phyloP scores from a whole-genome alignment of 2,797 vertebrate species.

The Syngnathus acus region DNA sequence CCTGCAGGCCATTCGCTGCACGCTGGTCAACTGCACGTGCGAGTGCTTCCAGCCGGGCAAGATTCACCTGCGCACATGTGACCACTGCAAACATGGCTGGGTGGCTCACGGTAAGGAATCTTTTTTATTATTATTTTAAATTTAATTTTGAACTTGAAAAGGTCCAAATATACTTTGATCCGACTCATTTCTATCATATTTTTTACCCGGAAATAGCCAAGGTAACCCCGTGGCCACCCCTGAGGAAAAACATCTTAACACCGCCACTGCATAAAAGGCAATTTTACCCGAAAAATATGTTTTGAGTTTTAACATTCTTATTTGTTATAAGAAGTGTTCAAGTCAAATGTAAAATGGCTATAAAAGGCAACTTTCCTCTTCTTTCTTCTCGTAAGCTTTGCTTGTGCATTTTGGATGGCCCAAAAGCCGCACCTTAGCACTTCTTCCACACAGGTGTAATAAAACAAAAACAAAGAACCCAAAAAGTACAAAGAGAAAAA shows the following conservation, averaged over 20 bases:
- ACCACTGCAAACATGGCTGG: constrained; percentile 99
- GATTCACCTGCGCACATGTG: constrained; percentile 97
- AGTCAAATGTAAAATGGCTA: too few species aligned
- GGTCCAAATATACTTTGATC: too few species aligned
- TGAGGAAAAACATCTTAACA: too few species aligned
- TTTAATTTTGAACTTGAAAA: too few species aligned
- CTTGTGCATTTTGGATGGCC: neutral
- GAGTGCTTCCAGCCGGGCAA: constrained; percentile 99
- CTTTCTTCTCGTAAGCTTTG: neutral
- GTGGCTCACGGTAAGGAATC: constrained; percentile 87
- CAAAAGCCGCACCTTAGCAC: constrained; percentile 44
- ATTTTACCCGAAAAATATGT: too few species aligned
- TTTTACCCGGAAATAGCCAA: too few species aligned
- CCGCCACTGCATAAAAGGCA: too few species aligned
- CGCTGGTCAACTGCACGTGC: constrained; percentile 98
- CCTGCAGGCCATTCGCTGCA: constrained; percentile 93
- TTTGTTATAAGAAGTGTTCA: too few species aligned
- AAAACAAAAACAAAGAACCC: constrained; percentile 37
- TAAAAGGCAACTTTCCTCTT: too few species aligned
- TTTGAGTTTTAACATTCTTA: too few species aligned
- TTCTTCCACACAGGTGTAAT: constrained; percentile 40
- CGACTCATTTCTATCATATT: too few species aligned
- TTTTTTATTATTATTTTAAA: neutral
- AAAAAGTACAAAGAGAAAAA: constrained; percentile 57
- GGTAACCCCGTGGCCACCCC: too few species aligned